Percentiles rank a stretch among this genome's conserved stretches.
phyloP scores from a whole-genome alignment of 2,888 invertebrate genomes.

The Diarsia mendica region DNA sequence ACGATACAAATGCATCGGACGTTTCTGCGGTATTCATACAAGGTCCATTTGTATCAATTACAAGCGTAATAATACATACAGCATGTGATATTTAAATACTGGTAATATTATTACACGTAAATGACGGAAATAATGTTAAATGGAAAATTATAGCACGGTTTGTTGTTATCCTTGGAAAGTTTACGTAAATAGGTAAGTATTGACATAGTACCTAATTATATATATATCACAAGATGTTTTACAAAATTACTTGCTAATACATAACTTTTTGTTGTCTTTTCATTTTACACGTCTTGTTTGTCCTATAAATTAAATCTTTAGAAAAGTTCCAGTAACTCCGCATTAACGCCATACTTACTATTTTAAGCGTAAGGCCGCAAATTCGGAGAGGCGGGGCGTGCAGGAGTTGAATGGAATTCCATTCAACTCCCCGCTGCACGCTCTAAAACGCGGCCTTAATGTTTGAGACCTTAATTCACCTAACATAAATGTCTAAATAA shows the following conservation, averaged over 20 bases:
- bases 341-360: no score
- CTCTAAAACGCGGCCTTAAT: no score
- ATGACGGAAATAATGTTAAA: slow-evolving; percentile 28
- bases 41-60: slow-evolving; percentile 75
- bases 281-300: background rate
- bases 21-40: slow-evolving; percentile 68
- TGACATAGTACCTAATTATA: background rate
- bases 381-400: no score
- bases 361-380: no score
- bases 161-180: slow-evolving; percentile 19
- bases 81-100: slow-evolving; percentile 26
- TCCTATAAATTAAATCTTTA: background rate
- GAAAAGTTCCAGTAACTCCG: no score
- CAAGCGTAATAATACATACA: slow-evolving; percentile 24
- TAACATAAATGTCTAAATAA: background rate
- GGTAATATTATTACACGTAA: slow-evolving; percentile 2
- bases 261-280: background rate
- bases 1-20: slow-evolving; percentile 19
- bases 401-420: no score
- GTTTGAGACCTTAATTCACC: background rate
- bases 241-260: background rate
- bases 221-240: no score
- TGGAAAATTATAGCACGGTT: slow-evolving; percentile 26
- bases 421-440: no score
- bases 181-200: background rate